Evolutionary conservation across 1,140 invertebrate species (phyloP), one percentile per base, ranked within the genome.

Genomic region (Calephelis virginiensis): DNA sequence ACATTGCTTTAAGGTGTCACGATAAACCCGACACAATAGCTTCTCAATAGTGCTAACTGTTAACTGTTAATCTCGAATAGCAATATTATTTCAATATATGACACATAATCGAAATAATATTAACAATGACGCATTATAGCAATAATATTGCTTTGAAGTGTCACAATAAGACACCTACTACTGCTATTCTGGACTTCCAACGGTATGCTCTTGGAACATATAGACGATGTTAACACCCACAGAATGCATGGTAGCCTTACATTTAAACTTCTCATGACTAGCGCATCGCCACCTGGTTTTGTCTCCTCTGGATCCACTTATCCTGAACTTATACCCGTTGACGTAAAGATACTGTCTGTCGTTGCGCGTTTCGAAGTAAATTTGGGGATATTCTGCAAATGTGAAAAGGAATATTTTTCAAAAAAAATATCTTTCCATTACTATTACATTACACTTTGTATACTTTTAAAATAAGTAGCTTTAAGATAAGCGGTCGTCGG

Each of bases 201-300:
- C 11, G 5, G 65, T 73, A 14, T 79, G 77, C 12, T 71, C 61
- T 43, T 74, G 49, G 6, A 48, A 47, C 28, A 75, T 64, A 45
- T 77, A 77, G 0, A 81, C 75, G 1, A 81, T 66, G 28, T 67
- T 28, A 13, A 76, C 66, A 0, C 79, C 60, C 0, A 84, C 28
- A 0, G 87, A 86, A 56, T 86, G 80, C 0, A 86, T 70, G 7
- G 75, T 61, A 0, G 85, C 79, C 53, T 71, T 79, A 63, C 85
- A 90, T 5, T 76, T 69, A 62, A 71, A 80, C 11, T 69, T 75
- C 37, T 77, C 75, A 63, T 90, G 87, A 6, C 76, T 69, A 0
- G 83, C 78, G 50, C 87, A 90, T 5, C 83, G 66, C 85, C 85
- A 88, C 38, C 85, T 68, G 11, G 77, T 65, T 62, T 85, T 85